These are phyloP conservation scores for Heliconius sara DNA, from an alignment of 2,888 invertebrate genomes.

Conservation along the genomic window DNA sequence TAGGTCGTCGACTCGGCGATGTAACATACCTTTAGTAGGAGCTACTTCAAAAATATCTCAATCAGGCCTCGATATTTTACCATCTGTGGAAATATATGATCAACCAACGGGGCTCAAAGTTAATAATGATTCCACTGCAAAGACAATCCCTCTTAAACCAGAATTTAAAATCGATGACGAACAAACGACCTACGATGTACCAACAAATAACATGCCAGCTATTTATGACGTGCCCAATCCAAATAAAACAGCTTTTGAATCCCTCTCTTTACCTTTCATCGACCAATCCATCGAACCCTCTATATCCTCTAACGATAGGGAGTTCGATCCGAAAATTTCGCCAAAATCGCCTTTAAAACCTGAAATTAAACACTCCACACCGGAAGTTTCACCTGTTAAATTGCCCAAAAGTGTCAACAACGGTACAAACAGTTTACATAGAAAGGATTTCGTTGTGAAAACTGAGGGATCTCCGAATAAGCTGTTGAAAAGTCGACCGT, in stretches of 20 bases:
- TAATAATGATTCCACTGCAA: constrained; percentile 60
- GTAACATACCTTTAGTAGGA: constrained; percentile 79
- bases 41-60: constrained; percentile 81
- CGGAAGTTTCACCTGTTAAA: constrained; percentile 65
- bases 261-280: constrained; percentile 76
- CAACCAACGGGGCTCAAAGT: constrained; percentile 65
- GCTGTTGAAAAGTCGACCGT: constrained; percentile 67
- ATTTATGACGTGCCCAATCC: constrained; percentile 77
- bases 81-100: constrained; percentile 79
- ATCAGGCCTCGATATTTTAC: constrained; percentile 75
- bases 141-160: constrained; percentile 59
- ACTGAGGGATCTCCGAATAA: constrained; percentile 64
- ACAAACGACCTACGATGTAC: constrained; percentile 75
- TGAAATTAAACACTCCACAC: constrained; percentile 59
- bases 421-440: constrained; percentile 72
- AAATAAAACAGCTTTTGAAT: constrained; percentile 77
- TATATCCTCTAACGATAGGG: constrained; percentile 79
- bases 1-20: constrained; percentile 70
- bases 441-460: constrained; percentile 67
- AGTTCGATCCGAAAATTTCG: constrained; percentile 76
- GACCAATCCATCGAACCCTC: constrained; percentile 80
- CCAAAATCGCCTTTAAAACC: constrained; percentile 73
- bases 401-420: constrained; percentile 60
- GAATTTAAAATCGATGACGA: constrained; percentile 70
- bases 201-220: constrained; percentile 74